Evolutionary conservation across 2,797 vertebrate species (phyloP).

Genomic region (Hoplostethus atlanticus): DNA sequence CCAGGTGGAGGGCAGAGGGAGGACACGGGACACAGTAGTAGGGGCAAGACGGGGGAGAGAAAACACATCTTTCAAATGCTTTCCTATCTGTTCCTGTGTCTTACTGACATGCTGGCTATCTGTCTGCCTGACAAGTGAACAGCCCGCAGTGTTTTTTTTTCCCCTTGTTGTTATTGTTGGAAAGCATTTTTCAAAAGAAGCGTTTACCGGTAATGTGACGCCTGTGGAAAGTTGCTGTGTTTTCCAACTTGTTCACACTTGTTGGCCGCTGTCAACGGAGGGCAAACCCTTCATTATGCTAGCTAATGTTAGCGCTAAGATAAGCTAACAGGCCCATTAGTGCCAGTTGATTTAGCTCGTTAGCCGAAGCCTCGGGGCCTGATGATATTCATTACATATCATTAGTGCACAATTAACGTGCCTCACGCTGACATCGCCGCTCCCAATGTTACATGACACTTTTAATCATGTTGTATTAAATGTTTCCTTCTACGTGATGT

Average conservation of each 20-base stretch:
- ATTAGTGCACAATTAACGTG: slow-evolving; percentile 83
- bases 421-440: slow-evolving; percentile 72
- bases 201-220: slow-evolving; percentile 58
- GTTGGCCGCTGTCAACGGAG: slow-evolving; percentile 51
- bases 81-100: not conserved
- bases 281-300: slow-evolving; percentile 71
- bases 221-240: slow-evolving; percentile 32
- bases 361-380: slow-evolving; percentile 77
- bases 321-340: slow-evolving; percentile 83
- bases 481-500: slow-evolving; percentile 63
- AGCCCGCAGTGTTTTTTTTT: slow-evolving; percentile 12
- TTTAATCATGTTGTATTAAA: slow-evolving; percentile 82
- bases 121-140: not conserved
- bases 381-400: slow-evolving; percentile 85
- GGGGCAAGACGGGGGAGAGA: not conserved
- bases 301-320: slow-evolving; percentile 76
- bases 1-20: slow-evolving; percentile 64
- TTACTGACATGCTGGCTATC: not conserved
- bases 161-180: slow-evolving; percentile 34
- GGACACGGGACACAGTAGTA: not conserved
- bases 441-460: slow-evolving; percentile 81
- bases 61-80: no score
- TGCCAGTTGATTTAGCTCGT: slow-evolving; percentile 84
- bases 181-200: slow-evolving; percentile 34
- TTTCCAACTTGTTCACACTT: slow-evolving; percentile 28